Percentiles rank a stretch among this genome's conserved stretches.
Evolutionary conservation across 2,113 vertebrate genomes (phyloP).

Genomic region (Eudyptes chrysolophus): DNA sequence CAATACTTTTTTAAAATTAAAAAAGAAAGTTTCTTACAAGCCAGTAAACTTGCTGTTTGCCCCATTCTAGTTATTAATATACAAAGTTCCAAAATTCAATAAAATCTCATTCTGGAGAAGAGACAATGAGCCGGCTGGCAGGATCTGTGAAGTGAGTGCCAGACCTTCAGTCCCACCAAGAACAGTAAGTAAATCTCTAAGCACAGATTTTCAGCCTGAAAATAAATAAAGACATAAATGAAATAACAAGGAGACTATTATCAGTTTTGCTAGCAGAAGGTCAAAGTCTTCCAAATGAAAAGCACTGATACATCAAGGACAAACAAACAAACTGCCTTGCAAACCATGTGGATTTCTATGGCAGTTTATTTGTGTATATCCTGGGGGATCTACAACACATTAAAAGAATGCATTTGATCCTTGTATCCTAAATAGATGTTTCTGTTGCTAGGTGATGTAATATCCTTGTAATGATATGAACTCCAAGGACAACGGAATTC

Average conservation of each 20-base stretch:
- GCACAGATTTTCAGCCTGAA: background rate
- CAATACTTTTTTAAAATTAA: background rate
- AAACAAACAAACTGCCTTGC: background rate
- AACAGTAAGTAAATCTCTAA: background rate
- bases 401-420: constrained; percentile 36
- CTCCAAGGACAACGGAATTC: constrained; percentile 1
- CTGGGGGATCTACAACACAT: constrained; percentile 3
- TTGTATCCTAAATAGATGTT: constrained; percentile 22
- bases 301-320: constrained; percentile 26
- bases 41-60: background rate
- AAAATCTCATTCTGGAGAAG: background rate
- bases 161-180: background rate
- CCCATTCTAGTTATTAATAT: background rate
- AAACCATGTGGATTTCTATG: background rate
- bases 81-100: background rate
- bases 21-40: background rate
- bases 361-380: constrained; percentile 15
- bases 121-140: background rate
- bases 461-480: background rate
- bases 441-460: constrained; percentile 53
- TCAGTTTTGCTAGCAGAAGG: constrained; percentile 17
- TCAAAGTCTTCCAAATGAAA: constrained; percentile 23
- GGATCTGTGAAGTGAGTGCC: background rate
- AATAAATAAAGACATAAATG: background rate
- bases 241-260: background rate